phyloP scores from a whole-genome alignment of 1,140 invertebrate species.

The Melipona quadrifasciata region DNA sequence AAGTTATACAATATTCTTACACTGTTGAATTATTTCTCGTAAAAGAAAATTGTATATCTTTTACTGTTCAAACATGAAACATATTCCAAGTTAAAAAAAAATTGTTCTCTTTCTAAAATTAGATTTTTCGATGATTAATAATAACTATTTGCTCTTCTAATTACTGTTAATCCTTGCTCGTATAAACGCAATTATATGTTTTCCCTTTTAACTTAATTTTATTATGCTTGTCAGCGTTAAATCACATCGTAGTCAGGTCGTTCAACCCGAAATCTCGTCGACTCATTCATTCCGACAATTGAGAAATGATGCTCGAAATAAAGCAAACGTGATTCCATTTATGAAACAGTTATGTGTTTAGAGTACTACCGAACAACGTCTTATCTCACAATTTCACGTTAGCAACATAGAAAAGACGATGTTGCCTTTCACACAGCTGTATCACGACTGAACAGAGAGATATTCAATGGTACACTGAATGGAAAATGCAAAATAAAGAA shows the following conservation, averaged over 20 bases:
- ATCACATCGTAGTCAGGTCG: background rate
- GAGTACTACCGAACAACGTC: too few relatives aligned
- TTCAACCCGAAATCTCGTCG: background rate
- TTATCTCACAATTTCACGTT: background rate
- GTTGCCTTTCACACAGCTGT: background rate
- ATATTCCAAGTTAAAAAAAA: too few relatives aligned
- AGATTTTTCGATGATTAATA: too few relatives aligned
- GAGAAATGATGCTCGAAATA: fast-evolving
- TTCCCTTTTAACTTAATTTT: too few relatives aligned
- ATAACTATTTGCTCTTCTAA: too few relatives aligned
- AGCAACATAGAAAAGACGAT: background rate
- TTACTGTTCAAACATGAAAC: too few relatives aligned
- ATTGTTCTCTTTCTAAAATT: too few relatives aligned
- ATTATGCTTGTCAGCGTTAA: background rate
- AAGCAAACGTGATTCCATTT: background rate
- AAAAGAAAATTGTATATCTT: too few relatives aligned
- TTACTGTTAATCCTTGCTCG: too few relatives aligned
- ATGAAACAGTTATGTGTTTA: background rate
- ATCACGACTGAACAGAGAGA: background rate
- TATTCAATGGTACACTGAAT: background rate
- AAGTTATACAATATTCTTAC: too few relatives aligned
- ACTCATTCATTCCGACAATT: background rate
- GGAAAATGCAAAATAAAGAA: background rate
- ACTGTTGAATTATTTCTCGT: too few relatives aligned
- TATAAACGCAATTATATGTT: too few relatives aligned